Conservation (phyloP, 1,140 invertebrate species). For the Bombus soroeensis region DNA sequence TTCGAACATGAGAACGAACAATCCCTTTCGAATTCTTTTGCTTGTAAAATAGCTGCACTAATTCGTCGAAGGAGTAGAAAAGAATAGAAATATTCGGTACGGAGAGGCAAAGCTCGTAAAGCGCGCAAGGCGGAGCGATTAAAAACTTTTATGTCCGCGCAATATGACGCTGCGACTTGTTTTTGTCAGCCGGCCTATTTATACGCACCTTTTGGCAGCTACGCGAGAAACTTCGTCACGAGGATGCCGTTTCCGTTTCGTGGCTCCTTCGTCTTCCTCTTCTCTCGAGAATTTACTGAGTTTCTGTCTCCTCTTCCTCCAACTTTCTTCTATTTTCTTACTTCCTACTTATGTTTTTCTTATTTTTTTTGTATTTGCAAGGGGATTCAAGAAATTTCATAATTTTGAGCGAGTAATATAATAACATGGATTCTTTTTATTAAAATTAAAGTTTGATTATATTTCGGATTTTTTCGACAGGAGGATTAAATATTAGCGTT, state of each 20-base stretch:
- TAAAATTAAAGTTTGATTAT: too few species aligned
- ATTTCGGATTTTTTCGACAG: too few species aligned
- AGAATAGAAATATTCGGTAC: background rate
- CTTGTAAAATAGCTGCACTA: too few species aligned
- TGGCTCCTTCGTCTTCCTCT: background rate
- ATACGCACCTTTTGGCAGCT: slow-evolving; percentile 51
- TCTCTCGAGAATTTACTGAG: background rate
- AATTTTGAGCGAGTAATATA: too few species aligned
- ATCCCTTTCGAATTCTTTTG: too few species aligned
- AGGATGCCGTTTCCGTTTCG: background rate
- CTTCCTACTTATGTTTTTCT: background rate
- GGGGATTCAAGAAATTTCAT: too few species aligned
- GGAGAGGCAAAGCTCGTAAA: background rate
- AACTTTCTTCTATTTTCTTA: background rate
- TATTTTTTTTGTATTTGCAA: too few species aligned
- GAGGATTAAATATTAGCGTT: too few species aligned
- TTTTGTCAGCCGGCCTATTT: slow-evolving; percentile 57
- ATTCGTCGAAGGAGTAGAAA: too few species aligned
- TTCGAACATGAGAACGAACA: too few species aligned
- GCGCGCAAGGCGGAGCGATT: slow-evolving; percentile 8
- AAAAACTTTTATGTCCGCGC: slow-evolving; percentile 43
- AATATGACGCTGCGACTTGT: slow-evolving; percentile 45
- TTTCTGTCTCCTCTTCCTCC: background rate
- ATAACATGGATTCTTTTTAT: too few species aligned
- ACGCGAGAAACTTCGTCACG: slow-evolving; percentile 40